Evolutionary conservation across 2,888 invertebrate species (phyloP).

Genomic region (Crematogaster levior): DNA sequence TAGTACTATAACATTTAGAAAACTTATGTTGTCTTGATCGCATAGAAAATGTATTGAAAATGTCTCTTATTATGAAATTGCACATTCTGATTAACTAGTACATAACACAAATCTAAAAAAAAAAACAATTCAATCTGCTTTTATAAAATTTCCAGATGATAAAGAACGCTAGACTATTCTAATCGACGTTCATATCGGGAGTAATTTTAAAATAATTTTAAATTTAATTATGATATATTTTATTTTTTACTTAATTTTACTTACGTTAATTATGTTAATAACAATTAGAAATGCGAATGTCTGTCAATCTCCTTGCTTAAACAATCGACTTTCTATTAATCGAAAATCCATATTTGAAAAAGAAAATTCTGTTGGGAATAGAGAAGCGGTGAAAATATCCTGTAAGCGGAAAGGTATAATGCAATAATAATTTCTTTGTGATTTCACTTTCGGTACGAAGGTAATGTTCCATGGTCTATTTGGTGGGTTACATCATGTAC

Average conservation of each 20-base stretch:
- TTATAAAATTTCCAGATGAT: neutral
- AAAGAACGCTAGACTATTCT: neutral
- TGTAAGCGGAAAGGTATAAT: neutral
- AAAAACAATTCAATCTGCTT: too few species aligned
- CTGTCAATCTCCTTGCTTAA: neutral
- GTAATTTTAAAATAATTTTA: too few species aligned
- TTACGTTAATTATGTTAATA: neutral
- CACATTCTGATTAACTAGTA: neutral
- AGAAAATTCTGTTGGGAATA: neutral
- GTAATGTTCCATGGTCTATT: neutral
- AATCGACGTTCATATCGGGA: neutral
- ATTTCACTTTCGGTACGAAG: neutral
- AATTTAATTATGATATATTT: neutral
- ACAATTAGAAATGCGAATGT: neutral
- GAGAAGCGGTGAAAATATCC: neutral
- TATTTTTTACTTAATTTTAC: neutral
- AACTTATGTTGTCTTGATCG: neutral
- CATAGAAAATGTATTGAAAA: neutral
- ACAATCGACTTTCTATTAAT: neutral
- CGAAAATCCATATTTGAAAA: neutral
- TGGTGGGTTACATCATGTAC: slow-evolving; percentile 18
- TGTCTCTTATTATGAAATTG: neutral
- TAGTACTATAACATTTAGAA: neutral
- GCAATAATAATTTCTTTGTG: neutral
- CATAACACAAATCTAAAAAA: neutral